Conservation (phyloP, 2,113 vertebrate genomes). For the Rhagologus leucostigma region DNA sequence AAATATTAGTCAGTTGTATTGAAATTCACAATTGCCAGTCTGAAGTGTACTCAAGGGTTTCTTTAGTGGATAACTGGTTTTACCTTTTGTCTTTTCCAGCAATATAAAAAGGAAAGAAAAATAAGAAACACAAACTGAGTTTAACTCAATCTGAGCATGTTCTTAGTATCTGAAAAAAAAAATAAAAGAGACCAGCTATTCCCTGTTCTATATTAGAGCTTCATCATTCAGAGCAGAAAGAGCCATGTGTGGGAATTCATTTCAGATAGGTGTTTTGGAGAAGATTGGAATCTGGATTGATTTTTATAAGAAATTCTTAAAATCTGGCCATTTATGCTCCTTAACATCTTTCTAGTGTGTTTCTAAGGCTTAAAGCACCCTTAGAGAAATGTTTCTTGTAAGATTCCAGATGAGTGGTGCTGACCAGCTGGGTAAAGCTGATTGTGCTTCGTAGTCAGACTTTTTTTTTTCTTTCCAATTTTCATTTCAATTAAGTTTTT, state of each 20-base stretch:
- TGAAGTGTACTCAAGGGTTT: not conserved
- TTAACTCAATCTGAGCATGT: not conserved
- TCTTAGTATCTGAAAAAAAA: not conserved
- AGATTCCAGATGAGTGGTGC: not conserved
- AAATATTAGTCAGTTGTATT: not conserved
- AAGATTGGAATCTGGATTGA: not conserved
- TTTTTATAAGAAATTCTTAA: not conserved
- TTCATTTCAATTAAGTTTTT: not conserved
- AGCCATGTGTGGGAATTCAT: not conserved
- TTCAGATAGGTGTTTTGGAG: not conserved
- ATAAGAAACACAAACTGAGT: not conserved
- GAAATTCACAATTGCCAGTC: not conserved
- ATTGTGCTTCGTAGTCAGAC: not conserved
- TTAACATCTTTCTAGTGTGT: not conserved
- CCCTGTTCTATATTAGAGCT: not conserved
- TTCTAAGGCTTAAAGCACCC: not conserved
- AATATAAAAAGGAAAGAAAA: not conserved
- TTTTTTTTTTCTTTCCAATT: accelerated
- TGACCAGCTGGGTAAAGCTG: not conserved
- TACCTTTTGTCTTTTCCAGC: not conserved
- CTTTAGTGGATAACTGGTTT: not conserved
- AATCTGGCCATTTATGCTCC: not conserved
- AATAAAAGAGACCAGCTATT: not conserved
- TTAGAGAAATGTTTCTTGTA: not conserved
- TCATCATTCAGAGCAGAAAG: not conserved